A percentile compares a stretch with the other conserved stretches of the same genome.
Evolutionary conservation across 2,113 vertebrate species (phyloP).

Genomic region (Lichenostomus cassidix): DNA sequence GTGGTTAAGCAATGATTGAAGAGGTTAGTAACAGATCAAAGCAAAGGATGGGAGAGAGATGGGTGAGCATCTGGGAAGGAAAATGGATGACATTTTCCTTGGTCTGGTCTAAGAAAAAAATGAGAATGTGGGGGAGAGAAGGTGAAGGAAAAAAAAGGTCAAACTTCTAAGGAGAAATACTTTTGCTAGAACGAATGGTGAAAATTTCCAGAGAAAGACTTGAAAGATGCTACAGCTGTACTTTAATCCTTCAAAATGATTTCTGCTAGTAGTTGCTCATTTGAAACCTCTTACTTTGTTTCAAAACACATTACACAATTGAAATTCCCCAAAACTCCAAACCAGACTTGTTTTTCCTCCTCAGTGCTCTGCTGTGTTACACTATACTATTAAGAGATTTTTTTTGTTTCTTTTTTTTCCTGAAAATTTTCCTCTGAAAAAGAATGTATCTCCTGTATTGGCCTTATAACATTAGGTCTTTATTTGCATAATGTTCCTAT

Average conservation of each 20-base stretch:
- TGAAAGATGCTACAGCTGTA: background rate
- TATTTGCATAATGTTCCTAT: background rate
- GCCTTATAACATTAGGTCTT: background rate
- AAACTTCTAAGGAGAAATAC: background rate
- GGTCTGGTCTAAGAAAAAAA: constrained; percentile 1
- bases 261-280: background rate
- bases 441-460: background rate
- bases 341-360: background rate
- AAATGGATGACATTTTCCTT: constrained; percentile 38
- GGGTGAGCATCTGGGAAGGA: constrained; percentile 7
- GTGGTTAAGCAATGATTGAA: constrained; percentile 44
- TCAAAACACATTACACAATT: background rate
- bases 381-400: background rate
- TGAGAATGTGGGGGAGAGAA: background rate
- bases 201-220: constrained; percentile 12
- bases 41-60: background rate
- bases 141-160: background rate
- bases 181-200: background rate
- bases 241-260: background rate
- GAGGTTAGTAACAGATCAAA: constrained; percentile 55
- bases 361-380: background rate
- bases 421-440: background rate
- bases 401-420: background rate
- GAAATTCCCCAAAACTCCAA: background rate
- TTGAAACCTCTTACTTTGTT: background rate